Evolutionary conservation across 92 coral and sea anemone species (phyloP), one percentile per base, ranked within the genome.

Genomic region (Epizoanthus stellaris): DNA sequence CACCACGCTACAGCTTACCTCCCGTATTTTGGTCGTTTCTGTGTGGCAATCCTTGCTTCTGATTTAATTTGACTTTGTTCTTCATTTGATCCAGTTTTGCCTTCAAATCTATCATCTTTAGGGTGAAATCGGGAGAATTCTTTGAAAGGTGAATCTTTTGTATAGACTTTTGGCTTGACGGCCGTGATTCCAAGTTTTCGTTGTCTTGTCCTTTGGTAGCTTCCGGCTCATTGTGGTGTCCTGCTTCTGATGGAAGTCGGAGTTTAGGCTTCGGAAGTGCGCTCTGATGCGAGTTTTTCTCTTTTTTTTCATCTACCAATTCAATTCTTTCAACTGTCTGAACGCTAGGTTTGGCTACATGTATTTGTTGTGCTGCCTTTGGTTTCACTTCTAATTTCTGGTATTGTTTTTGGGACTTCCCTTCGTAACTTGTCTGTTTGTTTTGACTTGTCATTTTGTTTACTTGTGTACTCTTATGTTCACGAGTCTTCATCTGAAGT

Each of bases 291-390:
- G 43, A 3, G 15, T n/a, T 19, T 39, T 40, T 45, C 30, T 34
- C 83, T 45, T 62, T 79, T 21, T 17, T 79, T 21, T 17, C 83
- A 40, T 36, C 59, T 14, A 43, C 58, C 58, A 64, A 19, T 21
- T 43, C 39, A 43, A 79, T 79, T 64, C 83, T 62, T 14, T 79
- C 83, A 45, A 79, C 58, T 43, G 83, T 79, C 54, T 79, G 72
- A 57, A 42, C 83, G 39, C 83, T 79, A 42, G 83, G 83, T 19
- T 79, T 79, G 13, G 83, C 49, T 70, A 79, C 83, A 23, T 42
- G 10, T 67, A 63, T 64, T 63, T 62, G 19, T 47, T 63, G 60
- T 40, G 62, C 67, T 3, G 57, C 40, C 15, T 74, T 52, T 11
- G 63, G 19, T 19, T 53, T 74, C 80, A 15, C 64, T 57, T 56